phyloP scores from a whole-genome alignment of 1,140 invertebrate species.

The Danaus plexippus region DNA sequence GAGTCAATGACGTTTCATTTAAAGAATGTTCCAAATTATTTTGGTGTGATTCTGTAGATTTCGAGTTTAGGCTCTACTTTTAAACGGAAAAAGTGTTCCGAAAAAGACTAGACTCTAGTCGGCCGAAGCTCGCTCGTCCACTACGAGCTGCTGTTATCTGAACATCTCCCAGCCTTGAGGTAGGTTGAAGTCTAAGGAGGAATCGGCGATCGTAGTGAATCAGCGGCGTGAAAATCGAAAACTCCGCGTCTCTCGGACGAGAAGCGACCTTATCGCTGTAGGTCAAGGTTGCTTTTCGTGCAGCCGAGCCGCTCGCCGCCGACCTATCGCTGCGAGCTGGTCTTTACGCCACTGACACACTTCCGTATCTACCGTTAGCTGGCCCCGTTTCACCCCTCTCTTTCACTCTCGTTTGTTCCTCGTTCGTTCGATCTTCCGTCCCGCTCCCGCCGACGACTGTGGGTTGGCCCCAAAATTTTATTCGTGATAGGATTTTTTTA shows the following conservation, averaged over 20 bases:
- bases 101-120: no score
- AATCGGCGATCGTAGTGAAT: conserved; percentile 59
- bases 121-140: no score
- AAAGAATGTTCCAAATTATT: not conserved
- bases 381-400: conserved; percentile 61
- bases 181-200: conserved; percentile 59
- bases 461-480: conserved; percentile 62
- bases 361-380: conserved; percentile 65
- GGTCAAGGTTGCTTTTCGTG: conserved; percentile 55
- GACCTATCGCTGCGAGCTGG: conserved; percentile 31
- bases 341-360: conserved; percentile 67
- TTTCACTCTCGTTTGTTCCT: conserved; percentile 56
- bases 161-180: conserved; percentile 51
- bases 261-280: conserved; percentile 33
- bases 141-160: no score
- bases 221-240: conserved; percentile 70
- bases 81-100: no score
- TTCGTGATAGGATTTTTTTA: conserved; percentile 63
- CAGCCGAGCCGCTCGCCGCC: conserved; percentile 29
- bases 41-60: no score
- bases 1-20: conserved; percentile 2
- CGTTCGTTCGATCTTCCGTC: conserved; percentile 27
- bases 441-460: conserved; percentile 58
- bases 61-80: no score
- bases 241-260: conserved; percentile 30